phyloP scores from a whole-genome alignment of 2,888 invertebrate species.

The Ophioninae sp. region DNA sequence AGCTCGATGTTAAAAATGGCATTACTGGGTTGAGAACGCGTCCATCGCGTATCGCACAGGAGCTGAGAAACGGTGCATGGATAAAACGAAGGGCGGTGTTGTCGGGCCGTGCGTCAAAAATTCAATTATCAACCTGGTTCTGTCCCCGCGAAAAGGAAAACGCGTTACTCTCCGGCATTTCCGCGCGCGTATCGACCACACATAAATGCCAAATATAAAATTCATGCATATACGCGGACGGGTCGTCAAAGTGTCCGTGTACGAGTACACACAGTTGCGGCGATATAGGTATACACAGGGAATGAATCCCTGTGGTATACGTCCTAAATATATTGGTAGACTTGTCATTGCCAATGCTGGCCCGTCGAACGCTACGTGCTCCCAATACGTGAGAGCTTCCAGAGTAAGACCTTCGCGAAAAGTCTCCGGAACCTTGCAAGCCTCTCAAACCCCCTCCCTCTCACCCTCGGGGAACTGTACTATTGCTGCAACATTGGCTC shows the following conservation, averaged over 20 bases:
- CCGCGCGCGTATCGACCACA: slow-evolving; percentile 44
- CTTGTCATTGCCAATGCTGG: slow-evolving; percentile 57
- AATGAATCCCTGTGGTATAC: slow-evolving; percentile 3
- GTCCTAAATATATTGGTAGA: slow-evolving; percentile 32
- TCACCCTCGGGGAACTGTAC: neutral
- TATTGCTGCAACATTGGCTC: slow-evolving; percentile 23
- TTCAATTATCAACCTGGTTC: slow-evolving; percentile 56
- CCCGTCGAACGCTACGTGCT: slow-evolving; percentile 57
- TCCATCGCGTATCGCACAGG: slow-evolving; percentile 40
- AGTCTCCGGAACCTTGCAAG: slow-evolving; percentile 38
- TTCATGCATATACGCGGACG: slow-evolving; percentile 20
- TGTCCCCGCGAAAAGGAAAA: slow-evolving; percentile 26
- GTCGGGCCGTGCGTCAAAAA: slow-evolving; percentile 54
- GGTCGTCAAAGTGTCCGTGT: neutral
- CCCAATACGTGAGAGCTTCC: slow-evolving; percentile 50
- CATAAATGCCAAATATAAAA: slow-evolving; percentile 28
- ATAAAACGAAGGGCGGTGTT: neutral
- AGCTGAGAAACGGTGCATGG: slow-evolving; percentile 29
- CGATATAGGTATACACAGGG: slow-evolving; percentile 4
- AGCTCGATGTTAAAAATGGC: too few species aligned
- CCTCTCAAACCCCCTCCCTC: slow-evolving; percentile 4
- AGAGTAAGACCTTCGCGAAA: slow-evolving; percentile 35
- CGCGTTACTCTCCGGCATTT: slow-evolving; percentile 35
- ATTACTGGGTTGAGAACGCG: too few species aligned
- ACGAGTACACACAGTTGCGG: neutral